phyloP scores from a whole-genome alignment of 2,113 vertebrate genomes.

The Sceloporus undulatus region DNA sequence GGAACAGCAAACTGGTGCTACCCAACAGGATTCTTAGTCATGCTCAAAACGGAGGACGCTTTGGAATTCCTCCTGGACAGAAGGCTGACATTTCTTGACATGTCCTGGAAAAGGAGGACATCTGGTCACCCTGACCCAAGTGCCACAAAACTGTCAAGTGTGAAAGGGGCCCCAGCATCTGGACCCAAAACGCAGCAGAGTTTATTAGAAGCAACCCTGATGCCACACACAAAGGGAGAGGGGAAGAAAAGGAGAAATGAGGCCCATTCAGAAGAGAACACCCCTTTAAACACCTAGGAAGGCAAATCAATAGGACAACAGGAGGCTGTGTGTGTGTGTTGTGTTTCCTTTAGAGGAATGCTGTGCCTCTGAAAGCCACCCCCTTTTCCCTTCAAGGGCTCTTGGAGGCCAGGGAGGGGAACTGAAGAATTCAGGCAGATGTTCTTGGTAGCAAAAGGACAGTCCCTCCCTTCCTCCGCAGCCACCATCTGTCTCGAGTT shows the following conservation, averaged over 20 bases:
- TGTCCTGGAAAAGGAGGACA: too few relatives aligned
- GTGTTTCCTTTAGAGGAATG: not conserved
- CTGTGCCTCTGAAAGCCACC: not conserved
- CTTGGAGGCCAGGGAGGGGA: not conserved
- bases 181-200: too few relatives aligned
- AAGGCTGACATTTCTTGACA: too few relatives aligned
- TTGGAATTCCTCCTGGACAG: too few relatives aligned
- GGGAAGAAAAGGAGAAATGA: not conserved
- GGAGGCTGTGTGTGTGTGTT: not conserved
- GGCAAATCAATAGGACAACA: not conserved
- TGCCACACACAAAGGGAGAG: not conserved
- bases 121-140: too few relatives aligned
- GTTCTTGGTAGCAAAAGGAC: slow-evolving; percentile 38
- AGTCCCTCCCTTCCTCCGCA: not conserved
- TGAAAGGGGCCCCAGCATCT: not conserved
- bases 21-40: too few relatives aligned
- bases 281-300: not conserved
- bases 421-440: slow-evolving; percentile 70
- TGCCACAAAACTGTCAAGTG: too few relatives aligned
- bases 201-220: not conserved
- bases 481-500: slow-evolving; percentile 69
- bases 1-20: too few relatives aligned
- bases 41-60: too few relatives aligned
- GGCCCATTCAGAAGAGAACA: slow-evolving; percentile 42
- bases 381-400: not conserved